Base-by-base conservation (phyloP, 2,888 invertebrate species). In the Lysandra coridon region DNA sequence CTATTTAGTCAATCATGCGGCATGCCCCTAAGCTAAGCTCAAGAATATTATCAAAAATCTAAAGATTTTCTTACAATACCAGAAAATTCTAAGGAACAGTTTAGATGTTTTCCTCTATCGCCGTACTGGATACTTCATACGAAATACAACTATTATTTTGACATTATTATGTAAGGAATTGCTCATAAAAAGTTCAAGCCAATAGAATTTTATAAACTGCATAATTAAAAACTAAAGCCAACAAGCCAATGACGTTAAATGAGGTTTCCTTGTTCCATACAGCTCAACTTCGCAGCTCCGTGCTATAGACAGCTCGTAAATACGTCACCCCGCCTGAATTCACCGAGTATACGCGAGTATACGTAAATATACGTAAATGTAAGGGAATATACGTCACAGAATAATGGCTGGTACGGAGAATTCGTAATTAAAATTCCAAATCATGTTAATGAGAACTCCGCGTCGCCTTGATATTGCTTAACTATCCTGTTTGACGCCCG, bases 331-430 rank as follows among this genome's bases (percentile, higher is more conserved):
- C 69, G 69, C 69, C 69, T 69, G 69, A 69, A 37, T 69, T 69
- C 69, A 69, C 14, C 6, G 79, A 80, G 81, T 80, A 81, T 81
- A 74, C 74, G 73, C 73, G 7, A 73, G 30, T 74, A 44, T 74
- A 74, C 74, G 44, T 23, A 30, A 33, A 69, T 69, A 69, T 69
- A 64, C 30, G 64, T 10, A 78, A 80, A 81, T 80, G 81, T 82
- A 73, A 40, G 73, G 37, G 37, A n/a, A 73, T 73, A 40, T 73
- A 74, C 74, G 44, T 23, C 74, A 74, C 74, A 17, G 74, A 74
- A 74, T 74, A 74, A 74, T 44, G 74, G n/a, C 44, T 40, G 44
- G 44, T 74, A 44, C 74, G 44, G 44, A 23, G 74, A 74, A 74
- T 74, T 74, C 74, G 74, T 74, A 74, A 74, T 74, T 74, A 74